Base-by-base conservation (phyloP, 2,113 vertebrate species). In the Calidris pygmaea region DNA sequence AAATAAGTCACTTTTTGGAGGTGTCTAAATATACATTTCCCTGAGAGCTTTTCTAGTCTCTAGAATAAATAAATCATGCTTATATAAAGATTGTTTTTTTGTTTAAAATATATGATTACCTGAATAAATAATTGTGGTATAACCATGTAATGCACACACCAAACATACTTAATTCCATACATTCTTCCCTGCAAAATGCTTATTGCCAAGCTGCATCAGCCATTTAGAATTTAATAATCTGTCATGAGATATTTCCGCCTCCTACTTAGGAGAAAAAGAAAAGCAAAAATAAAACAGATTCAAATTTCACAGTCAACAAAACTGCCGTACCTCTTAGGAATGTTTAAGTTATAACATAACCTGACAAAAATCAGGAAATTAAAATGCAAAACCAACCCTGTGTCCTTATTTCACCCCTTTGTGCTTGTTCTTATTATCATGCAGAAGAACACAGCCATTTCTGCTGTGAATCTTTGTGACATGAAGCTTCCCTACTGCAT, bases 1-100 rank as follows among this genome's bases (percentile, higher is more conserved):
- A 94, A 96, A 91, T 88, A 96, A 96, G 34, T 56, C 16, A 70
- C 12, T 88, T 95, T 87, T 91, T 85, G 37, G 62, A 85, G 68
- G 59, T 89, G 37, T 73, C 70, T 52, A 68, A 92, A 81, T 75
- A 74, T 71, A 47, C 8, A 70, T 91, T 91, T 97, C 20, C 43
- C 53, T 9, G 4, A 84, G 39, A 76, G 34, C 24, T 85, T 78
- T 83, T 52, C 65, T 22, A 65, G n/a, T 90, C 59, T 93, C 71
- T 88, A 78, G 27, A 29, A 26, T 50, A 96, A 96, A 90, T 11
- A 94, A 82, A 70, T 60, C 4, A 56, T 35, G 27, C 34, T 84
- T 74, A 39, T 34, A 71, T 71, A 56, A 94, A 74, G 26, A 83
- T 13, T 59, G 20, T 11, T 9, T 5, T 52, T 71, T 87, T 81